phyloP scores from a whole-genome alignment of 2,888 invertebrate genomes.

The Lithophane ornitopus region DNA sequence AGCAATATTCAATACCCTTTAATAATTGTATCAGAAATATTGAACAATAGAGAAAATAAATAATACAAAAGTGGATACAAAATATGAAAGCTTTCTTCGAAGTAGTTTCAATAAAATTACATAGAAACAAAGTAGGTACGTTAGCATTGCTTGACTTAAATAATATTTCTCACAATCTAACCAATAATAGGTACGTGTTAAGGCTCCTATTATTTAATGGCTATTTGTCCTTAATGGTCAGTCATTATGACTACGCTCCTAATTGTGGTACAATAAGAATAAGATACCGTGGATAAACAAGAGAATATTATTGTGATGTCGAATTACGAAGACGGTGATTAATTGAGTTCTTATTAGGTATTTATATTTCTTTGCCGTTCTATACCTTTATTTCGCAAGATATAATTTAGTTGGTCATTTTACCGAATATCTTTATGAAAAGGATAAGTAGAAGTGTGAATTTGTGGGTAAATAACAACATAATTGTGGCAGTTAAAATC shows the following conservation, averaged over 20 bases:
- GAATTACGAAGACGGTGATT: neutral
- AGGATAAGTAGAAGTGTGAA: neutral
- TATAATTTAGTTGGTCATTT: neutral
- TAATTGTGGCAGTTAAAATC: too few relatives aligned
- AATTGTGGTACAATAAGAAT: conserved; percentile 16
- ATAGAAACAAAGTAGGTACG: conserved; percentile 3
- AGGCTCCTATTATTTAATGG: neutral
- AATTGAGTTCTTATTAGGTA: neutral
- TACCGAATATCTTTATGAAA: neutral
- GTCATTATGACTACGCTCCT: neutral
- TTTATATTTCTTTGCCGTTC: neutral
- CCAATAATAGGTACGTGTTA: neutral
- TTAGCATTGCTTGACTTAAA: neutral
- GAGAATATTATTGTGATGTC: conserved; percentile 10
- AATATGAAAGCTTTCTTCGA: conserved; percentile 5
- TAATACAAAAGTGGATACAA: neutral
- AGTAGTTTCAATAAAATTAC: conserved; percentile 18
- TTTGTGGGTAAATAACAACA: neutral
- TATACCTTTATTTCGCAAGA: neutral
- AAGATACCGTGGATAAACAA: neutral
- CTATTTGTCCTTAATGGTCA: conserved; percentile 7
- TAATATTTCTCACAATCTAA: neutral
- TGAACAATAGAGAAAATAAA: conserved; percentile 27
- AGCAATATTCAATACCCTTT: conserved; percentile 20
- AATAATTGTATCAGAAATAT: conserved; percentile 22